Evolutionary conservation across 1,140 invertebrate species (phyloP), one percentile per base, ranked within the genome.

Genomic region (Phenacoccus solenopsis): DNA sequence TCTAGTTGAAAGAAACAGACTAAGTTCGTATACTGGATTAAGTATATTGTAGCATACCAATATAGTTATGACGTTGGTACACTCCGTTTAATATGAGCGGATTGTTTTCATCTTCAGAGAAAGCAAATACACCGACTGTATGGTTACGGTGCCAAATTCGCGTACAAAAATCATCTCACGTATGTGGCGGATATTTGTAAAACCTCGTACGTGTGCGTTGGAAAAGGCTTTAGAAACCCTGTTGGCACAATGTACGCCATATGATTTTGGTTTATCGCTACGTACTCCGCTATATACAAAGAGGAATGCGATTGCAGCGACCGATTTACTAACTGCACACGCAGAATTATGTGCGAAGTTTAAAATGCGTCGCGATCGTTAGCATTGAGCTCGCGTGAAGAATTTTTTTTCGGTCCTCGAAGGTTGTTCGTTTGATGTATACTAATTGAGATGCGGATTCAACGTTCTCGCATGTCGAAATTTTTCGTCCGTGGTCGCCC

Each of bases 71-170:
- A 49, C 38, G 38, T 49, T 7, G 5, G 30, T 32, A 32, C 5
- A 13, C 30, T 32, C 5, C 13, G 20, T 49, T 49, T 49, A 49
- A 49, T 49, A 49, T 49, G 38, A 49, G 3, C 13, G 20, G 20
- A 49, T n/a, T n/a, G 38, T n/a, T 49, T 49, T 49, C 38, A 49
- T 49, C 38, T 49, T 49, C 38, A 49, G 38, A 49, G 38, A 49
- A 49, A 49, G 38, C 38, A 49, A 49, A 9, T 49, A n/a, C 38
- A n/a, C 38, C 38, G 38, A 49, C 38, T 49, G 38, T 49, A 49
- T 2, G 13, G 13, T 10, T 49, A 4, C 20, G 20, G 38, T 49
- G 38, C 38, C 38, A 49, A 49, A 49, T 5, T 32, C n/a, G 30
- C 20, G 20, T 49, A 49, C 13, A 49, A 49, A 49, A 49, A 10